These are phyloP conservation scores for Ericerus pela DNA, from an alignment of 1,140 invertebrate species.

Conservation along the genomic window DNA sequence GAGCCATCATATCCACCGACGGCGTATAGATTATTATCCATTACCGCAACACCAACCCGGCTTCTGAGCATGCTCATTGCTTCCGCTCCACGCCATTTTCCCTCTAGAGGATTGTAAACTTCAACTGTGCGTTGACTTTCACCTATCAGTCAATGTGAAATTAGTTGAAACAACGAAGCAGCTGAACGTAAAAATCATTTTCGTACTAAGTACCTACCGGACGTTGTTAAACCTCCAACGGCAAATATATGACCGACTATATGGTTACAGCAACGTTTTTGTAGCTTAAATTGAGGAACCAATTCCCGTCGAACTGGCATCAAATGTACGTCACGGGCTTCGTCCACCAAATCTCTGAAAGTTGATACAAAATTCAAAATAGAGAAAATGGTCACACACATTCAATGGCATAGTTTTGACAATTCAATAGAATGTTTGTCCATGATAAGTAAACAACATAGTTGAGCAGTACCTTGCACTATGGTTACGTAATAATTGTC, in stretches of 20 bases:
- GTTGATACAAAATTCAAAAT: not conserved
- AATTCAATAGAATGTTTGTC: not conserved
- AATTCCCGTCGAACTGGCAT: constrained; percentile 66
- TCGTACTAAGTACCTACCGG: constrained; percentile 33
- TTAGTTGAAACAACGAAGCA: too few species aligned
- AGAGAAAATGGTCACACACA: not conserved
- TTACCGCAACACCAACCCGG: constrained; percentile 69
- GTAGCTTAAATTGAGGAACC: constrained; percentile 56
- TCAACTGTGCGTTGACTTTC: constrained; percentile 78
- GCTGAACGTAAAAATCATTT: not conserved
- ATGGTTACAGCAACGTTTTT: constrained; percentile 59
- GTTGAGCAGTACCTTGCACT: too few species aligned
- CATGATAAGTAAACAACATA: not conserved
- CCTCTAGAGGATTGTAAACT: constrained; percentile 58
- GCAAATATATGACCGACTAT: constrained; percentile 69
- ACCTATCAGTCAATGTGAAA: constrained; percentile 39
- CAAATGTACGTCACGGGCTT: constrained; percentile 68
- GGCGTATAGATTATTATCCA: constrained; percentile 55
- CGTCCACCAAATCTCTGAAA: constrained; percentile 58
- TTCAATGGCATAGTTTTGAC: not conserved
- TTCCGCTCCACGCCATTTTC: constrained; percentile 61
- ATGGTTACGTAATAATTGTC: too few species aligned
- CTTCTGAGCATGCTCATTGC: constrained; percentile 73
- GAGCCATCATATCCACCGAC: constrained; percentile 68
- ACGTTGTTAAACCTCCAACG: constrained; percentile 72